phyloP scores from a whole-genome alignment of 30 jellyfish, hydroid and myxozoan species.

The Hydractinia symbiolongicarpus region DNA sequence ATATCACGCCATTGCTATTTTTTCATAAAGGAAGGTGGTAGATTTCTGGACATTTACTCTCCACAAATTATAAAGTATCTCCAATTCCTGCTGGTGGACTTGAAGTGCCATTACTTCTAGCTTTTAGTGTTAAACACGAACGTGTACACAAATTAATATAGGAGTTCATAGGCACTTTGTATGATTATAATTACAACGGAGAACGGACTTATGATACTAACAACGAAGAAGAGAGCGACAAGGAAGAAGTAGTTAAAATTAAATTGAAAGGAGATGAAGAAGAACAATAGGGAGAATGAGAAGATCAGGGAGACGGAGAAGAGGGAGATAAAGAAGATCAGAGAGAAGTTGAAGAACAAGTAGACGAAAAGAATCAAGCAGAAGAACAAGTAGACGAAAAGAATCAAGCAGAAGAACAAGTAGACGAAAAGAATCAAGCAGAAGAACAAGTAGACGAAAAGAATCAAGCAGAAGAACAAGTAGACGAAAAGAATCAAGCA shows the following conservation, averaged over 20 bases:
- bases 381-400: no score
- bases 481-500: no score
- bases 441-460: no score
- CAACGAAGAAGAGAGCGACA: background rate
- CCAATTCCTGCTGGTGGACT: constrained; percentile 9
- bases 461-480: no score
- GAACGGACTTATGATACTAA: no score
- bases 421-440: no score
- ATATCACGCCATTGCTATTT: background rate
- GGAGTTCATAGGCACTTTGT: background rate
- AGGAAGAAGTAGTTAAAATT: background rate
- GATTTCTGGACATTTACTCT: constrained; percentile 6
- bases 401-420: no score
- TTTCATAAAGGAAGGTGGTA: constrained; percentile 7
- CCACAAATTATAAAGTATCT: constrained; percentile 4
- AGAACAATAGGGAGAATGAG: no score
- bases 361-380: no score
- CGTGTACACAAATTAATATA: background rate
- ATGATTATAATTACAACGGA: constrained; percentile 1
- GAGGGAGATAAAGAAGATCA: no score
- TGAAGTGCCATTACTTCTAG: background rate
- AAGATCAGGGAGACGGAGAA: no score
- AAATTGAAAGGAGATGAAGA: constrained; percentile 3
- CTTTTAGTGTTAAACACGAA: background rate
- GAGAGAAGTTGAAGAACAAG: no score